phyloP scores from a whole-genome alignment of 2,797 vertebrate species.

The Gymnothorax javanicus region DNA sequence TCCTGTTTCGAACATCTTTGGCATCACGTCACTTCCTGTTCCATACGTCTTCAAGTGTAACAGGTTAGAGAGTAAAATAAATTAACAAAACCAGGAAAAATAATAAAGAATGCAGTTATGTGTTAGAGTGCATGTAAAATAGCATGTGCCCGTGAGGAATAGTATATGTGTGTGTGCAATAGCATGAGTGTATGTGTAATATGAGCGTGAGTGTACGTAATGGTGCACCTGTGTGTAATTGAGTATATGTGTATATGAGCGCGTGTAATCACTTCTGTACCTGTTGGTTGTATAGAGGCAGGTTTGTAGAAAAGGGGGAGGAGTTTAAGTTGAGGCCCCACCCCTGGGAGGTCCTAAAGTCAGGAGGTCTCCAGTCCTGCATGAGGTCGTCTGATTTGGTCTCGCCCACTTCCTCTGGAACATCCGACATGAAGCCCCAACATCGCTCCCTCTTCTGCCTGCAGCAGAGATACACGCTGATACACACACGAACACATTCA shows the following conservation, averaged over 20 bases:
- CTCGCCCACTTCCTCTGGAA: not conserved
- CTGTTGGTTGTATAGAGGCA: slow-evolving; percentile 5
- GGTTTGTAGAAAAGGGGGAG: not conserved
- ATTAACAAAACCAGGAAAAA: not conserved
- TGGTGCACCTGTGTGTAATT: not conserved
- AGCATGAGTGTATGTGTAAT: not conserved
- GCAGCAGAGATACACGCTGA: not conserved
- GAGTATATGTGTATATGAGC: not conserved
- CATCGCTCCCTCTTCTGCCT: slow-evolving; percentile 51
- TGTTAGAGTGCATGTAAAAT: not conserved
- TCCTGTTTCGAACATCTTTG: slow-evolving; percentile 29
- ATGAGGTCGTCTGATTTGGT: not conserved
- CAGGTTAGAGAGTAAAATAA: not conserved
- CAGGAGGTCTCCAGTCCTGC: not conserved
- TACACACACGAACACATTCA: not conserved
- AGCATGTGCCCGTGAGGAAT: not conserved
- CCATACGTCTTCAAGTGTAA: slow-evolving; percentile 35
- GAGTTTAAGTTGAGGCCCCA: not conserved
- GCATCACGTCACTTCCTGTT: slow-evolving; percentile 29
- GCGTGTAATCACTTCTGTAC: not conserved
- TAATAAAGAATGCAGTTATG: not conserved
- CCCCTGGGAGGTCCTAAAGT: not conserved
- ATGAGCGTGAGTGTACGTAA: not conserved
- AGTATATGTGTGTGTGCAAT: not conserved
- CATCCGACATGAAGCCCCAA: slow-evolving; percentile 20